Evolutionary conservation across 2,888 invertebrate species (phyloP), one percentile per base, ranked within the genome.

Genomic region (Plutella xylostella): DNA sequence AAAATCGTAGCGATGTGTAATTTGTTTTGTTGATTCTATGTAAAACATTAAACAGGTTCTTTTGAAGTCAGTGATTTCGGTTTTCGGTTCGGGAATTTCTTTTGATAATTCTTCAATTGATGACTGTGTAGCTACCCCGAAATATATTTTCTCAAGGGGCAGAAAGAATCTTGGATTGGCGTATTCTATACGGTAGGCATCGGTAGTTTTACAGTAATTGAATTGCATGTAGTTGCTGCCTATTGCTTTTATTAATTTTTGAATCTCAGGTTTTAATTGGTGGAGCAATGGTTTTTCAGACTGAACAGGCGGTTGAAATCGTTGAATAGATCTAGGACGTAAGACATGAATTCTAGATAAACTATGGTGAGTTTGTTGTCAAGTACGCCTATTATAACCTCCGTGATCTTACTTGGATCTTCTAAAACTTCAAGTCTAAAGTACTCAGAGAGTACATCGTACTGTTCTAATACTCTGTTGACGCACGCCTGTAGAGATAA

Each of bases 61-160:
- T 43, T 18, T 31, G 40, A 51, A 49, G n/a, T 41, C 41, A 5
- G 22, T 37, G 11, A 50, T 50, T 30, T 5, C 37, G 3, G 47
- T 46, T 47, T 39, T 43, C 3, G 46, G 46, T 45, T 14, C 38
- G 17, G 48, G 48, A 22, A 48, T 44, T 49, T 52, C 50, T 48
- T 45, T 46, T 40, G 34, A 41, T 11, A 52, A 22, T 40, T 52
- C 48, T 37, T 50, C 45, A 43, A 50, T 50, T 28, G 45, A 48
- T 43, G 31, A 18, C 37, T 48, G 46, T 37, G 46, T 41, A 28
- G 39, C 19, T 14, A 48, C 42, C 12, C 48, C 50, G 22, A 52
- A 31, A 44, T 50, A 50, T 40, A 52, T 47, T 41, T 52, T 52
- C 17, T 50, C 48, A 31, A 52, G n/a, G n/a, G n/a, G n/a, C n/a